These are phyloP conservation scores for Ailuropoda melanoleuca DNA, from an alignment of 2,113 vertebrate species.

Conservation along the genomic window DNA sequence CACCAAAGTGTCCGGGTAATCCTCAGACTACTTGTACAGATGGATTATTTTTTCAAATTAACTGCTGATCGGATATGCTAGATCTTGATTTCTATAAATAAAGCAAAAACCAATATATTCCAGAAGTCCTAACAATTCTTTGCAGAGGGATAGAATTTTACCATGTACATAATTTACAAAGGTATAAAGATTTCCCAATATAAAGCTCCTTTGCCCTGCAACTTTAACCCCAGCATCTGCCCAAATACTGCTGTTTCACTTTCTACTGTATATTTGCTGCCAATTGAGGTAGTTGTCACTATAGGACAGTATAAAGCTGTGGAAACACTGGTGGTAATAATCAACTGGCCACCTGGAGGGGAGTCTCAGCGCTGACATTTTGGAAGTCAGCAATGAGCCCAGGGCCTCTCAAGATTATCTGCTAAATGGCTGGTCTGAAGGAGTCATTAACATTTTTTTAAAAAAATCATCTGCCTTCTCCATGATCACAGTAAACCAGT, in stretches of 20 bases:
- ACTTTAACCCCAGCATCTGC: background rate
- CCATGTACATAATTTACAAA: conserved; percentile 3
- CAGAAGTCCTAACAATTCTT: background rate
- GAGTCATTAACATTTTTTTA: background rate
- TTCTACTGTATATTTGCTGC: background rate
- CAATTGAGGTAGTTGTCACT: conserved; percentile 52
- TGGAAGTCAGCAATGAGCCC: conserved; percentile 5
- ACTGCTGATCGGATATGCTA: background rate
- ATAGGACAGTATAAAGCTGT: conserved; percentile 23
- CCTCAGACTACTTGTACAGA: background rate
- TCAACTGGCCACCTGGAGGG: background rate
- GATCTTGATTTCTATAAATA: conserved; percentile 28
- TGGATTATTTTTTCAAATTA: background rate
- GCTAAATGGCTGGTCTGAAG: background rate
- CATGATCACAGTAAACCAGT: background rate
- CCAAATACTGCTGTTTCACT: conserved; percentile 1
- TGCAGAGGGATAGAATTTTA: background rate
- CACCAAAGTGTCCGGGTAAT: background rate
- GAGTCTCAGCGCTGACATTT: background rate
- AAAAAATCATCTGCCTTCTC: background rate
- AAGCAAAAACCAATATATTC: background rate
- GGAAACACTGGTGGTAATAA: conserved; percentile 10
- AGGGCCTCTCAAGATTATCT: conserved; percentile 9
- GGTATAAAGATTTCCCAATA: background rate
- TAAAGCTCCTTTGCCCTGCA: background rate